Percentiles rank a stretch among this genome's conserved stretches.
Conservation (phyloP, 2,888 invertebrate species). For the Syrphus vitripennis region DNA sequence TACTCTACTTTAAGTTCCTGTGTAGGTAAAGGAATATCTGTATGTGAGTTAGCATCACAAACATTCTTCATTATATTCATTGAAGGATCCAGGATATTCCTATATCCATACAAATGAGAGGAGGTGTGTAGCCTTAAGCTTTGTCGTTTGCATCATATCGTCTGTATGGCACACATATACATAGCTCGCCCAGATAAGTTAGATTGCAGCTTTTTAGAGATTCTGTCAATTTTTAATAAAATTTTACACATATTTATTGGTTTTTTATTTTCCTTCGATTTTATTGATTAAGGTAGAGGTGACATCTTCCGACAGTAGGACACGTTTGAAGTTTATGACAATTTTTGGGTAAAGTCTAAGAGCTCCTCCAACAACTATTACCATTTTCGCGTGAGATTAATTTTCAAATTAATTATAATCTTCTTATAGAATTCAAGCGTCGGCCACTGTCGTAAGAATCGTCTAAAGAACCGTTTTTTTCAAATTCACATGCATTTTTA, state of each 20-base stretch:
- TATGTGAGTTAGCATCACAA: neutral
- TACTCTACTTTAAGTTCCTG: neutral
- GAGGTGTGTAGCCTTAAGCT: neutral
- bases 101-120: neutral
- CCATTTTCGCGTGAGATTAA: too few species aligned
- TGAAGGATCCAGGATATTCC: neutral
- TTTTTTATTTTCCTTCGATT: too few species aligned
- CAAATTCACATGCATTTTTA: too few species aligned
- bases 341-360: too few species aligned
- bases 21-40: neutral
- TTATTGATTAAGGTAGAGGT: too few species aligned
- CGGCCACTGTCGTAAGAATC: too few species aligned
- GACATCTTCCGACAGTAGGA: too few species aligned
- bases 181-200: neutral
- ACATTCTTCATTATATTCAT: neutral
- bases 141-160: neutral
- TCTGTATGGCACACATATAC: neutral
- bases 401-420: too few species aligned
- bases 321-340: too few species aligned
- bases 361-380: too few species aligned
- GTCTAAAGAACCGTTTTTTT: too few species aligned
- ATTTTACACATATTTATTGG: neutral
- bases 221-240: neutral
- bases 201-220: neutral
- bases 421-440: too few species aligned